Evolutionary conservation across 2,888 invertebrate species (phyloP), one percentile per base, ranked within the genome.

Genomic region (Chaetogeoica ovagalla): DNA sequence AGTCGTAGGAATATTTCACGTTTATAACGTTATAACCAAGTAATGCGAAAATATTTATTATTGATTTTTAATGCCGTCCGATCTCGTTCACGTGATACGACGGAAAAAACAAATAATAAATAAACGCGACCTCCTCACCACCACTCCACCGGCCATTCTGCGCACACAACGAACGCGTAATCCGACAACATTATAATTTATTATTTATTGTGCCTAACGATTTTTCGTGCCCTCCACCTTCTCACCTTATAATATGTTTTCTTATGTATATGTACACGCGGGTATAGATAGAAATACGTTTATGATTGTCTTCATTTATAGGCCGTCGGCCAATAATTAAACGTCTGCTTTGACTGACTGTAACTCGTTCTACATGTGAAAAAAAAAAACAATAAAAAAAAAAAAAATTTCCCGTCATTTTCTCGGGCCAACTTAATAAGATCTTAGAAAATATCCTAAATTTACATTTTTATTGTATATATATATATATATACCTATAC

Each of bases 281-380:
- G 66, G 69, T 69, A 77, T 71, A 79, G 70, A 69, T 15, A 70
- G 52, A 62, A 70, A 70, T 55, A 77, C 69, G 66, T 70, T 19
- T 79, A 62, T 79, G 55, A 79, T 48, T 59, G 77, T 79, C 77
- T 79, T 79, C 77, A 79, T 79, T 79, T 79, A 79, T 79, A 79
- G 77, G 77, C 70, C 23, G 77, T 70, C 70, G 77, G 77, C 77
- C 77, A 79, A 70, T 79, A 79, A 63, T 79, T 79, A 79, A 79
- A 79, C 70, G 77, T 70, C 77, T 79, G 77, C 77, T 79, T 79
- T 70, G 77, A 79, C 62, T 79, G 77, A 79, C 77, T 70, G 69
- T 70, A 79, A 79, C 70, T 79, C 62, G 77, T 79, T 79, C 77
- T 79, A 55, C 52, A 79, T 79, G 62, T 62, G 62, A 71, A 79